These are phyloP conservation scores for Eretmochelys imbricata DNA, from an alignment of 2,113 vertebrate genomes.

Conservation along the genomic window DNA sequence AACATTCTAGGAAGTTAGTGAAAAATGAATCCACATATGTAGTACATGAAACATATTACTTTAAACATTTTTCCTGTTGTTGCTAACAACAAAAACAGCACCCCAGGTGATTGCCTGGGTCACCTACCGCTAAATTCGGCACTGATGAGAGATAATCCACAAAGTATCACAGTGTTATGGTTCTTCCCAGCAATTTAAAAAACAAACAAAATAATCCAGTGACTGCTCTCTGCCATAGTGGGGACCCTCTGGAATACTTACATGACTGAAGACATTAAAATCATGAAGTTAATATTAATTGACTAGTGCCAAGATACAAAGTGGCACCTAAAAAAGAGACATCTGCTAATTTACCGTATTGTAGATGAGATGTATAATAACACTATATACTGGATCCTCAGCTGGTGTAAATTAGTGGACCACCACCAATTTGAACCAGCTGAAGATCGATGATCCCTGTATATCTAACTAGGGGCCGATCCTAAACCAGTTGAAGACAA, in stretches of 20 bases:
- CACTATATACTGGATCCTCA: not conserved
- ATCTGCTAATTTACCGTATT: not conserved
- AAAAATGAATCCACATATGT: no score
- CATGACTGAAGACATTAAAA: not conserved
- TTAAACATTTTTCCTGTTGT: no score
- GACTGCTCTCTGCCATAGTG: not conserved
- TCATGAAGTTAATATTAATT: not conserved
- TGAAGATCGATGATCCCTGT: not conserved
- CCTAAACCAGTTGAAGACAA: not conserved
- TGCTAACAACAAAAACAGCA: no score
- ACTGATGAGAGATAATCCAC: not conserved
- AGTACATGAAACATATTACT: no score
- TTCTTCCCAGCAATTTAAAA: not conserved
- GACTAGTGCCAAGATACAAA: not conserved
- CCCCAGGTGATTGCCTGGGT: no score
- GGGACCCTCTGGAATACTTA: not conserved
- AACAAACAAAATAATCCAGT: not conserved
- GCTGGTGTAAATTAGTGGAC: not conserved
- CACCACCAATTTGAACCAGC: not conserved
- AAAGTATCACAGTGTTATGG: not conserved
- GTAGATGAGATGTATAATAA: not conserved
- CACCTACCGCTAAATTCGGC: no score
- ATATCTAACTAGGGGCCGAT: accelerated
- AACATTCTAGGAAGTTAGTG: no score
- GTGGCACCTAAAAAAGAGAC: not conserved